Evolutionary conservation across 1,140 invertebrate genomes (phyloP).

Genomic region (Drosophila repletoides): DNA sequence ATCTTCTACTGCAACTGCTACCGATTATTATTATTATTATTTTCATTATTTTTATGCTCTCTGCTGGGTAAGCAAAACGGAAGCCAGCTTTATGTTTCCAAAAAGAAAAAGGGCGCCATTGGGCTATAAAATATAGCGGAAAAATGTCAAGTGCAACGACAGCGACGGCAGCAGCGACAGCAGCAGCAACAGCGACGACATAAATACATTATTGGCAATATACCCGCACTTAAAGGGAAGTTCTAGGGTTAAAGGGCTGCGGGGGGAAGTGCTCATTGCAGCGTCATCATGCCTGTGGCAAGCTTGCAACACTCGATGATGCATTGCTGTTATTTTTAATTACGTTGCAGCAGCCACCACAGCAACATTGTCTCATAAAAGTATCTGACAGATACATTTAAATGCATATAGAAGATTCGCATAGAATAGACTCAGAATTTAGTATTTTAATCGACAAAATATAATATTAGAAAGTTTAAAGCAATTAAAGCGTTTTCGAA

Average conservation of each 20-base stretch:
- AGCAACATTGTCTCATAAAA: conserved; percentile 47
- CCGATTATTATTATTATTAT: conserved; percentile 52
- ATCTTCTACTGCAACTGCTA: conserved; percentile 18
- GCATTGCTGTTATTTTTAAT: conserved; percentile 78
- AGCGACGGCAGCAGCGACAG: conserved; percentile 2
- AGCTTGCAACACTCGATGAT: conserved; percentile 61
- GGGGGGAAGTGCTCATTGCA: conserved; percentile 35
- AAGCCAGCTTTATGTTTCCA: conserved; percentile 40
- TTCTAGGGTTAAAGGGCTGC: too few relatives aligned
- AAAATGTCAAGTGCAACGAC: conserved; percentile 69
- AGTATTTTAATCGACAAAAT: too few relatives aligned
- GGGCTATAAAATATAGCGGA: conserved; percentile 64
- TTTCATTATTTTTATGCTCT: conserved; percentile 39
- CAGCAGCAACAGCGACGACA: conserved; percentile 10
- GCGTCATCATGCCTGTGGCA: conserved; percentile 46
- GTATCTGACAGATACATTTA: conserved; percentile 47
- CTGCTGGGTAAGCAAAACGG: conserved; percentile 46
- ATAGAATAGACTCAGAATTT: too few relatives aligned
- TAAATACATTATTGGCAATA: conserved; percentile 42
- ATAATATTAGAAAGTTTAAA: too few relatives aligned
- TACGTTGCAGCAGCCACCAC: conserved; percentile 15
- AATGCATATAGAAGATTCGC: too few relatives aligned
- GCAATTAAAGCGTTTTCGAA: too few relatives aligned
- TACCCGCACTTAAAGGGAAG: not conserved
- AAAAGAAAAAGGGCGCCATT: conserved; percentile 66